A percentile compares a stretch with the other conserved stretches of the same genome.
phyloP scores from a whole-genome alignment of 1,140 invertebrate species.

The Aphaenogaster rudis region DNA sequence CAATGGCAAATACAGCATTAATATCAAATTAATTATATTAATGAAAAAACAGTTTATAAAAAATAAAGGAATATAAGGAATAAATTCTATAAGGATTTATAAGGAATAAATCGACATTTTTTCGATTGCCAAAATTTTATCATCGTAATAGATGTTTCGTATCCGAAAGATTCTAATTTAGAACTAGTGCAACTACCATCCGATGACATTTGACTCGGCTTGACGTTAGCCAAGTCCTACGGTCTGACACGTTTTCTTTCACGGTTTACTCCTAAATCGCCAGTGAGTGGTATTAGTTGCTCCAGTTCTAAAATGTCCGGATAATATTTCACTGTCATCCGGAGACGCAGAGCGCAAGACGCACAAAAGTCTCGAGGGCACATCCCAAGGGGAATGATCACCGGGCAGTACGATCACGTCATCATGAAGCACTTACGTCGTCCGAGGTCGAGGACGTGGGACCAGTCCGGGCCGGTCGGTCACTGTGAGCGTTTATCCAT shows the following conservation, averaged over 20 bases:
- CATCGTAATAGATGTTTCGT: background rate
- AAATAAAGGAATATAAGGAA: background rate
- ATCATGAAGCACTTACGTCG: conserved; percentile 67
- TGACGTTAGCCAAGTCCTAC: background rate
- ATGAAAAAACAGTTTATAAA: background rate
- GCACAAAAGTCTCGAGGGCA: background rate
- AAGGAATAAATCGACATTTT: background rate
- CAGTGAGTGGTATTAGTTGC: conserved; percentile 8
- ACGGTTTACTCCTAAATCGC: background rate
- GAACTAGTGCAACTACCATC: background rate
- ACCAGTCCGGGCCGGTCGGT: conserved; percentile 71
- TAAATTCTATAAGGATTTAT: background rate
- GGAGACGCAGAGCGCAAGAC: background rate
- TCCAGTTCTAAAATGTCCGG: background rate
- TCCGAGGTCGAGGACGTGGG: conserved; percentile 64
- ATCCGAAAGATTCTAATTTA: background rate
- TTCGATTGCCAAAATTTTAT: background rate
- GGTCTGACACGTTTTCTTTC: background rate
- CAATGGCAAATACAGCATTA: background rate
- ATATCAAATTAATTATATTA: background rate
- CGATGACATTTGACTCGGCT: background rate
- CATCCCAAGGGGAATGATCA: conserved; percentile 2
- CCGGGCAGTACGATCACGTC: conserved; percentile 34
- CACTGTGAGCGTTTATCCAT: conserved; percentile 76
- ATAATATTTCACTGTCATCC: conserved; percentile 16